Evolutionary conservation across 2,113 vertebrate species (phyloP), one percentile per base, ranked within the genome.

Genomic region (Opisthocomus hoazin): DNA sequence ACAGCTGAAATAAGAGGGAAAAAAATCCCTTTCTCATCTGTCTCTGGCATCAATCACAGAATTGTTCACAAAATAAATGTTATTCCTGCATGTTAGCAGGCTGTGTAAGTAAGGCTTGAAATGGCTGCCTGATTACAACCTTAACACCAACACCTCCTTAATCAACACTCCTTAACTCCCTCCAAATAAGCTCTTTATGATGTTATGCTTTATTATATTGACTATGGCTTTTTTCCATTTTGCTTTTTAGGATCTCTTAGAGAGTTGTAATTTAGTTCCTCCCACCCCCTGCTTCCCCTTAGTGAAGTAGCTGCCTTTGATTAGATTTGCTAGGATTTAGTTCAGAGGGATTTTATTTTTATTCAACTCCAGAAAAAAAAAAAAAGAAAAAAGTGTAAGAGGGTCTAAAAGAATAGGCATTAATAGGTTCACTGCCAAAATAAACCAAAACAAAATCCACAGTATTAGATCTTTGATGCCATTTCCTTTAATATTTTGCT

Each of bases 141-240:
- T 87, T 89, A 96, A 89, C 88, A 93, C 95, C 83, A 96, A 90
- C 92, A 96, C 90, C 83, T 96, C 92, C 94, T 94, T 97, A 95
- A 95, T 96, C 95, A 96, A 90, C 94, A 78, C 89, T 90, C 92
- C 80, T 93, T 92, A 93, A 92, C 91, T 97, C 65, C 88, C 61
- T 96, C 60, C 80, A 93, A 97, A 95, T 95, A 92, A 96, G 37
- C 87, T 88, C 93, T 96, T 60, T 76, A 45, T 92, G 86, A 75
- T 61, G 69, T 88, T 92, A 76, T 95, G 95, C 94, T 96, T 74
- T 88, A 94, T 93, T 95, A 84, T 95, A 71, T 90, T 97, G 66
- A 90, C 80, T 93, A 80, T 56, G 84, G 65, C 74, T 96, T 97
- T 94, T 90, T 92, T 96, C 90, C 90, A 94, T 95, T 96, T 94